Base-by-base conservation (phyloP, 2,113 vertebrate genomes). In the Morone saxatilis region DNA sequence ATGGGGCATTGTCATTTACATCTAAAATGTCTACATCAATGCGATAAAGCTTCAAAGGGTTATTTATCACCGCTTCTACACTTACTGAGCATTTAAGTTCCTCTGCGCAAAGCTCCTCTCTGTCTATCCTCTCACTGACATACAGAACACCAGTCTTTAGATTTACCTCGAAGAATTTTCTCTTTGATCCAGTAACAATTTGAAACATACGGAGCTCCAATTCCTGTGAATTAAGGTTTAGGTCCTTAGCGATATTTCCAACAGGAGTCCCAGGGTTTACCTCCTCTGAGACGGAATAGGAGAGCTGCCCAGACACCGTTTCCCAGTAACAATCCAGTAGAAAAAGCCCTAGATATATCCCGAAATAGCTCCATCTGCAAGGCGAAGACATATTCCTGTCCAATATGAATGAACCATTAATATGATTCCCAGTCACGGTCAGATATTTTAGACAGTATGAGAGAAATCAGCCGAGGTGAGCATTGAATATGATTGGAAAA, bases 1-100 rank as follows among this genome's bases (percentile, higher is more conserved):
- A 65, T 0, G 96, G 97, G 0, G 93, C 77, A 88, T 97, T 96
- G 69, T 98, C 97, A 60, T 97, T 98, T 14, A 95, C 90, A 82
- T 98, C 97, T 86, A 95, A 71, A 84, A 97, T 90, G 3, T 94
- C 84, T 0, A 97, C 76, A 5, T 96, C 95, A 54, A 96, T 86
- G 83, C 90, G 93, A 88, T 96, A 94, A 47, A 97, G 86, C 74
- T 93, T 91, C 62, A 96, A 84, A 0, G 95, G 96, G 70, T 93
- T 92, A 47, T 94, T 93, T 38, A 95, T 91, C 14, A 96, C 93
- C 1, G 95, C 94, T 67, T 96, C 95, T 40, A 95, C 51, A 48
- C 79, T 92, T 4, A 96, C 36, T 17, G 88, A 80, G 16, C 96
- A 96, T 80, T 82, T 93, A 0, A 59, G 41, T 60, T 85, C 87